Base-by-base conservation (phyloP, 2,888 invertebrate species). In the Polydrusus cervinus region DNA sequence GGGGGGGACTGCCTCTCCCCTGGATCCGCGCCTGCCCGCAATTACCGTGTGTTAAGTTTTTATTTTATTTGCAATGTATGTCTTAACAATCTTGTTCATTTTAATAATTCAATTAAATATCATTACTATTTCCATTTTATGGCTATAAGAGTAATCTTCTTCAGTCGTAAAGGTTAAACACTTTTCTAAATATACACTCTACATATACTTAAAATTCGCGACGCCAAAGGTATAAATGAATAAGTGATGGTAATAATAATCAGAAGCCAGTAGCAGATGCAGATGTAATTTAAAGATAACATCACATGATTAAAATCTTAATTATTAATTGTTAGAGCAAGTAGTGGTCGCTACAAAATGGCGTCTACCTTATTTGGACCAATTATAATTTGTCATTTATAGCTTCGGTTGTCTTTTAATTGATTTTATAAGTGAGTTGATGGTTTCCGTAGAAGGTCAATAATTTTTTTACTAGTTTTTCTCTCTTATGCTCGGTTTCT, bases 201-300 rank as follows among this genome's bases (percentile, higher is more conserved):
- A 64, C 30, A 47, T 64, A 47, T 43, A 16, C 16, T 65, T 65
- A 34, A 49, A 65, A 16, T 65, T 65, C 16, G 65, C 49, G 49
- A 65, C 18, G 57, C 57, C 10, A 60, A 14, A 60, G 57, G 38
- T 38, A 47, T 62, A 62, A 47, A 62, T 45, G 13, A 47, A 60
- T 69, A 69, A 69, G 61, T 69, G n/a, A n/a, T n/a, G 53, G 61
- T 43, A 62, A 62, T 62, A 71, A 51, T 71, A 71, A 71, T 71
- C 57, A 71, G 20, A 71, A 62, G 51, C 9, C 5, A 51, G 62
- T 51, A 34, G 34, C 34, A 71, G 43, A 51, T 62, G 51, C 11
- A 71, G 71, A 71, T 71, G 62, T 53, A 62, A 71, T 71, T 71
- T 71, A 62, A 57, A 62, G 71, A 71, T 71, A 61, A 62, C 14